Evolutionary conservation across 2,113 vertebrate genomes (phyloP).

Genomic region (Struthidea cinerea): DNA sequence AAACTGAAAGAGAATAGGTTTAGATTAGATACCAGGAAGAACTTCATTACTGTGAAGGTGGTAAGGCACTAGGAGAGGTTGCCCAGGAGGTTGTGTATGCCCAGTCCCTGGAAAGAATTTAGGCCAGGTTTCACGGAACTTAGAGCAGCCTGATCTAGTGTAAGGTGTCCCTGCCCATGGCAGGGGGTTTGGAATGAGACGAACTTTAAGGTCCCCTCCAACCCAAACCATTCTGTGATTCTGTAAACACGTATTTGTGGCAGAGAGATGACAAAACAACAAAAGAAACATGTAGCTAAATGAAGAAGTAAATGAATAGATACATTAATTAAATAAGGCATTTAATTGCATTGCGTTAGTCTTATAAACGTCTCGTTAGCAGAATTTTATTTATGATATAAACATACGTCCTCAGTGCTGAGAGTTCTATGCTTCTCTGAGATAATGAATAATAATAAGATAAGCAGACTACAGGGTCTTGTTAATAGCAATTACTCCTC

Average conservation of each 20-base stretch:
- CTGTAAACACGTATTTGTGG: neutral
- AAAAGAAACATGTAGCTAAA: neutral
- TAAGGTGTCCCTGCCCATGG: neutral
- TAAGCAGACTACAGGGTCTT: neutral
- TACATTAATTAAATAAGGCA: neutral
- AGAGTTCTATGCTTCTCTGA: neutral
- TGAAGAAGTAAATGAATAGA: neutral
- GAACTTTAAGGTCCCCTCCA: neutral
- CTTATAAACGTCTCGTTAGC: neutral
- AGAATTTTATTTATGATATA: neutral
- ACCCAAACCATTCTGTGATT: neutral
- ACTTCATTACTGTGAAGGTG: neutral
- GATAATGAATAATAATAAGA: neutral
- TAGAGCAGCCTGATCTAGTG: neutral
- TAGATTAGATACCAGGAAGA: neutral
- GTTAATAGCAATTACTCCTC: neutral
- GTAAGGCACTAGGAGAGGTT: neutral
- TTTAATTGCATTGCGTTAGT: neutral
- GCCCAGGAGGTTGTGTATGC: neutral
- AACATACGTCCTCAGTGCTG: neutral
- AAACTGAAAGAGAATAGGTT: neutral
- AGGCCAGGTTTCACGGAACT: neutral
- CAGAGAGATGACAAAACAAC: neutral
- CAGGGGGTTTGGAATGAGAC: rapidly evolving
- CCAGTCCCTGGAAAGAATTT: neutral